phyloP scores from a whole-genome alignment of 2,113 vertebrate species.

The Periophthalmus modestus region DNA sequence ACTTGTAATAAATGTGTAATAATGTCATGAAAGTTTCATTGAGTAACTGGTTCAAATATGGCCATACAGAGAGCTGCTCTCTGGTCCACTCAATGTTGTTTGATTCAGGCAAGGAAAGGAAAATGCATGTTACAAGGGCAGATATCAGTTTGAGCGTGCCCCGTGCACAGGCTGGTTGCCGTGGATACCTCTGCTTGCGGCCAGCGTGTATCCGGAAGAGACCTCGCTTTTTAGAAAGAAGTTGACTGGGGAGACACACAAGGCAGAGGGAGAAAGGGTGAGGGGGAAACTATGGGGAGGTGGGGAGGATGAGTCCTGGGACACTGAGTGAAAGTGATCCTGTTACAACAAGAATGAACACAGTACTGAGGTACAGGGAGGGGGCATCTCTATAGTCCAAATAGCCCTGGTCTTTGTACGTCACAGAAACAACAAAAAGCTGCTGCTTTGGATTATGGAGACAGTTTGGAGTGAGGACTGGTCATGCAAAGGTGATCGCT shows the following conservation, averaged over 20 bases:
- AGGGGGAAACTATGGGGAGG: slow-evolving; percentile 47
- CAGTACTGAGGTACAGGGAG: slow-evolving; percentile 15
- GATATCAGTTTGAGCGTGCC: slow-evolving; percentile 63
- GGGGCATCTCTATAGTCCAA: slow-evolving; percentile 56
- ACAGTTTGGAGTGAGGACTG: slow-evolving; percentile 29
- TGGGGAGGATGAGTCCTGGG: slow-evolving; percentile 28
- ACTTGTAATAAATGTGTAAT: neutral
- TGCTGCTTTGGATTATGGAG: slow-evolving; percentile 53
- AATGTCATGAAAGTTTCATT: neutral
- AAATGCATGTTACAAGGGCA: slow-evolving; percentile 22
- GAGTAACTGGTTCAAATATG: neutral
- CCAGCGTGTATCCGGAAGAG: slow-evolving; percentile 95
- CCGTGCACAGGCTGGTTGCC: slow-evolving; percentile 73
- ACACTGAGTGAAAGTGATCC: slow-evolving; percentile 34
- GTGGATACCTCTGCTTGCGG: slow-evolving; percentile 95
- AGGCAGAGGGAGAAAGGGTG: slow-evolving; percentile 86
- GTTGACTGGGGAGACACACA: slow-evolving; percentile 88
- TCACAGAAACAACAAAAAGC: neutral
- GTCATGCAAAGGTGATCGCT: slow-evolving; percentile 42
- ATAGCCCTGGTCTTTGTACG: slow-evolving; percentile 8
- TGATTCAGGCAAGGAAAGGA: slow-evolving; percentile 44
- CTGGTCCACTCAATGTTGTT: slow-evolving; percentile 61
- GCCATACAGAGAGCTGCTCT: slow-evolving; percentile 7
- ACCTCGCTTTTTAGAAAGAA: slow-evolving; percentile 95
- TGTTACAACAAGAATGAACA: slow-evolving; percentile 21